Evolutionary conservation across 2,888 invertebrate genomes (phyloP).

Genomic region (Coenonympha glycerion): DNA sequence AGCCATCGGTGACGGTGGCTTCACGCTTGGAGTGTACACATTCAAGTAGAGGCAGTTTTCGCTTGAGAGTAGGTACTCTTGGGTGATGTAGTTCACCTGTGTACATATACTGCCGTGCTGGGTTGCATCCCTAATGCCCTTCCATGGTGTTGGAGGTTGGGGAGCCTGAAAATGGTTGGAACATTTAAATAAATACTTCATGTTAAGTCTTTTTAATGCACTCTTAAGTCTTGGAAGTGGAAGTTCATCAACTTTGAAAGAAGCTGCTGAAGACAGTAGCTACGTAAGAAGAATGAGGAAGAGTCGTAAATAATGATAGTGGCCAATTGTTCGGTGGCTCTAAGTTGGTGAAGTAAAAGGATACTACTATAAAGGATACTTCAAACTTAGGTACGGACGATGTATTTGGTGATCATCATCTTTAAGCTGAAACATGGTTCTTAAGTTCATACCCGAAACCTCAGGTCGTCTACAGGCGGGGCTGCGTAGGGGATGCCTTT

Average conservation of each 20-base stretch:
- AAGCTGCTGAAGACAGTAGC: too few relatives aligned
- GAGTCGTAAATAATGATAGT: too few relatives aligned
- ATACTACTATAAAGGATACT: too few relatives aligned
- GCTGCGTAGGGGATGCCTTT: constrained; percentile 68
- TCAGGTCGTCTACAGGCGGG: constrained; percentile 60
- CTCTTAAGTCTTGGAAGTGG: too few relatives aligned
- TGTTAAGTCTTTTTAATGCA: too few relatives aligned
- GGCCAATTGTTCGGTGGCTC: too few relatives aligned
- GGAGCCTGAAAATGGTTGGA: constrained; percentile 38
- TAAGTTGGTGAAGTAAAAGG: too few relatives aligned
- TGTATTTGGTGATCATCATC: too few relatives aligned
- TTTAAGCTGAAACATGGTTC: too few relatives aligned
- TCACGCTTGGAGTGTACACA: constrained; percentile 45
- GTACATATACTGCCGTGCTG: constrained; percentile 40
- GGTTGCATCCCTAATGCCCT: constrained; percentile 43
- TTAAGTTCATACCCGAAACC: constrained; percentile 71
- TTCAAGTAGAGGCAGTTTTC: constrained; percentile 55
- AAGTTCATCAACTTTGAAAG: too few relatives aligned
- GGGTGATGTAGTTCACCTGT: constrained; percentile 39
- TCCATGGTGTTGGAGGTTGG: constrained; percentile 42
- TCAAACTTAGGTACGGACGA: too few relatives aligned
- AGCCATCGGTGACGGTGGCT: constrained; percentile 31
- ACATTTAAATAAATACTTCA: background rate
- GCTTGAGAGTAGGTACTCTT: constrained; percentile 31
- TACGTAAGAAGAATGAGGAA: too few relatives aligned